Conservation (phyloP, 2,797 vertebrate genomes). For the Molothrus ater region DNA sequence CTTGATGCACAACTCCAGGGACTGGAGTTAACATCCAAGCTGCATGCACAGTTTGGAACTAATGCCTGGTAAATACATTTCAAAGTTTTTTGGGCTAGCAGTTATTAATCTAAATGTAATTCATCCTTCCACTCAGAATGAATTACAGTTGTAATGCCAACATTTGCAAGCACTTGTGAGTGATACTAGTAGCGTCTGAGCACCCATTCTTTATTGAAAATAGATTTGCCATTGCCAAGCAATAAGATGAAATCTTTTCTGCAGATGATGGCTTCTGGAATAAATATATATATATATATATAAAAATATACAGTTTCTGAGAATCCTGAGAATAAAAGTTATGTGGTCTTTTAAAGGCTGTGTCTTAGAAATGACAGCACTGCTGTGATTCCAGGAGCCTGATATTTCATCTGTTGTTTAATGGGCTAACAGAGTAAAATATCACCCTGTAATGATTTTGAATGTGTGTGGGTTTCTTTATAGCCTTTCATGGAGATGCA, state of each 20-base stretch:
- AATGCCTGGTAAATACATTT: background rate
- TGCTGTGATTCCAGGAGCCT: constrained; percentile 39
- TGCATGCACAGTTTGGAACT: background rate
- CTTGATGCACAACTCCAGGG: background rate
- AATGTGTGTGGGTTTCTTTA: constrained; percentile 64
- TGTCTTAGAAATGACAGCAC: constrained; percentile 28
- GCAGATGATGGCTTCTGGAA: background rate
- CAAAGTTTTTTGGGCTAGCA: background rate
- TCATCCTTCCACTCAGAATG: constrained; percentile 15
- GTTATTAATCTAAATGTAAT: constrained; percentile 34
- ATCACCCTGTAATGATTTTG: constrained; percentile 53
- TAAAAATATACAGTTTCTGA: background rate
- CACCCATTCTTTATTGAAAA: constrained; percentile 32
- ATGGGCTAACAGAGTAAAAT: constrained; percentile 62
- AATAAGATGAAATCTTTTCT: constrained; percentile 35
- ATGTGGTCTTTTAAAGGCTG: background rate
- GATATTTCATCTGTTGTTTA: constrained; percentile 59
- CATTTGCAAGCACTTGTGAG: constrained; percentile 24
- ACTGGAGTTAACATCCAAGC: background rate
- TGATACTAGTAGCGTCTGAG: constrained; percentile 8
- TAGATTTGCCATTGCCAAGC: background rate
- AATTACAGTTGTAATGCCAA: background rate
- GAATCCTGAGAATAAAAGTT: constrained; percentile 8
- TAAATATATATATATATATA: background rate
- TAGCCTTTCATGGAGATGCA: constrained; percentile 5